Base-by-base conservation (phyloP, 53 echinoderm and acorn worm species). In the Mesocentrotus franciscanus region DNA sequence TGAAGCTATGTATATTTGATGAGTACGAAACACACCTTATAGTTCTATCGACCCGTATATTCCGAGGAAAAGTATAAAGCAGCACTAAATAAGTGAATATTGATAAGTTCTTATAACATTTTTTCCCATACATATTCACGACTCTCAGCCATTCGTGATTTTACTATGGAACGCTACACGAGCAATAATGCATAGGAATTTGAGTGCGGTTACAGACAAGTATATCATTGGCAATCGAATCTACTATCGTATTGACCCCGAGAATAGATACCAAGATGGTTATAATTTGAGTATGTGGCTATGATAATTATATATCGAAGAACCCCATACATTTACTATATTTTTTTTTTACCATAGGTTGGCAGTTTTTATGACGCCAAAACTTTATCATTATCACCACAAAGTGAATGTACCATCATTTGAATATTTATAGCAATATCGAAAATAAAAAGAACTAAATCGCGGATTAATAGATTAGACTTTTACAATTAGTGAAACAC, bases 41-140 rank as follows among this genome's bases (percentile, higher is more conserved):
- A 91, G 30, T 87, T 91, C 91, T 91, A 91, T 91, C 92, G 92
- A 92, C 92, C 92, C 92, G 92, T 92, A 92, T 92, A 92, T 72
- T 92, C 74, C 92, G 68, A 92, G 92, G 74, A 92, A 92, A 91
- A 91, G 58, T 91, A 91, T 91, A 64, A 91, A 91, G 91, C 91
- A 91, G 66, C 64, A 61, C 91, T 91, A 66, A 91, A 91, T 91
- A 61, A 62, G 64, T 91, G 66, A 35, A 91, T 91, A 91, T 66
- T 66, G 91, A 64, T 91, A 91, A 27, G 36, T 81, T 81, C 35
- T 42, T 36, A 81, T 81, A 33, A 81, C 36, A 81, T 66, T 66
- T 32, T 59, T 29, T 24, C 30, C 29, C 59, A 57, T 58, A 90
- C 33, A 61, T 57, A 22, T 61, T 11, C 64, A 66, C 24, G 8